Evolutionary conservation across 2,113 vertebrate species (phyloP).

Genomic region (Heloderma charlesbogerti): DNA sequence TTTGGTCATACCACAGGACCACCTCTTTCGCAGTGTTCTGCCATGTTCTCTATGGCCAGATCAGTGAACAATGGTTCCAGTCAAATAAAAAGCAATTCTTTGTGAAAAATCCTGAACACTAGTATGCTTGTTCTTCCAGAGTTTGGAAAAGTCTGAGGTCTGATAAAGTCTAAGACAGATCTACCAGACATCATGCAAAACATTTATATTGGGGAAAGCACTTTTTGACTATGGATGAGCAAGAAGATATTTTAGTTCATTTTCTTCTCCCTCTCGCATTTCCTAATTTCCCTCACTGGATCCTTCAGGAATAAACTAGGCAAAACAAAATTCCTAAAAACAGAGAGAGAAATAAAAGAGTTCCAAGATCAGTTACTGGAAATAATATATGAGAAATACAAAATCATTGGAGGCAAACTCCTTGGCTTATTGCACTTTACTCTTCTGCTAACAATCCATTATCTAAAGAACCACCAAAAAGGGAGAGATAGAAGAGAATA

Average conservation of each 20-base stretch:
- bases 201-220: background rate
- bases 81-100: background rate
- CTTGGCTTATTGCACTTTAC: background rate
- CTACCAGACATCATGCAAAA: background rate
- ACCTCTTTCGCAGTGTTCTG: background rate
- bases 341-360: background rate
- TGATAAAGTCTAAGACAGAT: background rate
- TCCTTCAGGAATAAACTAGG: background rate
- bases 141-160: background rate
- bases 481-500: background rate
- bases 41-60: too few species aligned
- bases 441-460: background rate
- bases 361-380: background rate
- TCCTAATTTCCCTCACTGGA: background rate
- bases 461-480: constrained; percentile 33
- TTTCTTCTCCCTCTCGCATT: background rate
- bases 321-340: background rate
- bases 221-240: background rate
- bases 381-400: background rate
- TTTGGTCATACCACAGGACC: background rate
- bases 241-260: background rate
- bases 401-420: constrained; percentile 21
- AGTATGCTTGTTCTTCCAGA: background rate
- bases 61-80: background rate
- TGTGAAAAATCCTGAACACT: background rate